Percentiles rank a stretch among this genome's conserved stretches.
Evolutionary conservation across 2,797 vertebrate species (phyloP).

Genomic region (Momotus momota): DNA sequence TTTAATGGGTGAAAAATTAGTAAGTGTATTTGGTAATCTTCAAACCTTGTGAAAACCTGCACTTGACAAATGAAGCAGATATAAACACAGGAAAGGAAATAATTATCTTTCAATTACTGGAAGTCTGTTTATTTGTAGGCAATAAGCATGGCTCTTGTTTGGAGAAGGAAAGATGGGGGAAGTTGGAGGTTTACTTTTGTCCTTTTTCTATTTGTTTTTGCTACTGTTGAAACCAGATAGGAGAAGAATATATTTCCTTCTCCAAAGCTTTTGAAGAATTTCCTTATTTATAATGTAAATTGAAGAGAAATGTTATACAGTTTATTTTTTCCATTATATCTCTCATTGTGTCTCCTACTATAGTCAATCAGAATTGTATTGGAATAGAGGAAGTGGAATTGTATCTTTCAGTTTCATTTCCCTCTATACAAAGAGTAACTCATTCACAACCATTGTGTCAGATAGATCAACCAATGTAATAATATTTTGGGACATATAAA

Average conservation of each 20-base stretch:
- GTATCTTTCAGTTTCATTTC: neutral
- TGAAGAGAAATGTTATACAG: neutral
- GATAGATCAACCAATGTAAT: slow-evolving; percentile 4
- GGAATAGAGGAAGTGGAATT: neutral
- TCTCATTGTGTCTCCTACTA: neutral
- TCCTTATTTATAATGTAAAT: neutral
- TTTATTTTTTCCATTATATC: neutral
- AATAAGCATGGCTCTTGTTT: neutral
- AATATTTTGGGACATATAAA: slow-evolving; percentile 25
- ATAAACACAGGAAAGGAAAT: neutral
- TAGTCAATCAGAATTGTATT: neutral
- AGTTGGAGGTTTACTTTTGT: neutral
- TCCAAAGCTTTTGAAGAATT: neutral
- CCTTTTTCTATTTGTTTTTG: neutral
- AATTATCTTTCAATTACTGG: neutral
- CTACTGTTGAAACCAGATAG: neutral
- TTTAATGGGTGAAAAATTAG: neutral
- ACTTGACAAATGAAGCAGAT: neutral
- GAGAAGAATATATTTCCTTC: neutral
- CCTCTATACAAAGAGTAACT: neutral
- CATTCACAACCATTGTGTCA: neutral
- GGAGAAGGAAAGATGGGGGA: neutral
- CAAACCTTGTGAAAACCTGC: neutral
- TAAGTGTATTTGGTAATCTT: neutral
- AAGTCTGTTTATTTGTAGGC: neutral